Conservation (phyloP, 2,888 invertebrate genomes). For the Agrotis segetum region DNA sequence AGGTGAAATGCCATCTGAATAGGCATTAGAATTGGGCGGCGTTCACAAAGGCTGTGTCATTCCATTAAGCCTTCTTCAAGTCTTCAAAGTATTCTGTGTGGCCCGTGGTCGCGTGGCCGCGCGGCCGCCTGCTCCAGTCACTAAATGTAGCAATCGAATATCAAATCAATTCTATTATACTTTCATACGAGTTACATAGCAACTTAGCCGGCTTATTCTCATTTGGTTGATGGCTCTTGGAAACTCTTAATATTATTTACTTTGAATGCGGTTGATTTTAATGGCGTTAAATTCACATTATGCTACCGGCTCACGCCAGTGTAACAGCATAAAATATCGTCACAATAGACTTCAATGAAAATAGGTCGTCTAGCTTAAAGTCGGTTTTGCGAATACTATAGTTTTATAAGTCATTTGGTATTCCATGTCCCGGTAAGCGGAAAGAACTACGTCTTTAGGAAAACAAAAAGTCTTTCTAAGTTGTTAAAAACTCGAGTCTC, state of each 20-base stretch:
- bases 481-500: constrained; percentile 75
- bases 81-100: constrained; percentile 86
- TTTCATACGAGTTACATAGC: constrained; percentile 71
- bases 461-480: constrained; percentile 74
- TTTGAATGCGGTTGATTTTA: constrained; percentile 30
- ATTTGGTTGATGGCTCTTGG: constrained; percentile 64
- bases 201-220: constrained; percentile 69
- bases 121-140: constrained; percentile 55
- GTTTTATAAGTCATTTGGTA: constrained; percentile 33
- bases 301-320: constrained; percentile 33
- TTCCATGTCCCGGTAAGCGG: constrained; percentile 57
- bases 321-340: constrained; percentile 26
- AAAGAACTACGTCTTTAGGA: constrained; percentile 47
- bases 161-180: constrained; percentile 88
- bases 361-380: constrained; percentile 18
- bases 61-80: constrained; percentile 90
- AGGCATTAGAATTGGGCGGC: constrained; percentile 91
- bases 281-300: constrained; percentile 43
- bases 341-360: constrained; percentile 25
- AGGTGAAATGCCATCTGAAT: constrained; percentile 90
- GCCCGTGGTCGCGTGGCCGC: constrained; percentile 87
- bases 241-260: constrained; percentile 57
- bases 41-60: constrained; percentile 90
- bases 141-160: constrained; percentile 83
- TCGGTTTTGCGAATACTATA: constrained; percentile 22